Base-by-base conservation (phyloP, 2,888 invertebrate genomes). In the Timema cristinae region DNA sequence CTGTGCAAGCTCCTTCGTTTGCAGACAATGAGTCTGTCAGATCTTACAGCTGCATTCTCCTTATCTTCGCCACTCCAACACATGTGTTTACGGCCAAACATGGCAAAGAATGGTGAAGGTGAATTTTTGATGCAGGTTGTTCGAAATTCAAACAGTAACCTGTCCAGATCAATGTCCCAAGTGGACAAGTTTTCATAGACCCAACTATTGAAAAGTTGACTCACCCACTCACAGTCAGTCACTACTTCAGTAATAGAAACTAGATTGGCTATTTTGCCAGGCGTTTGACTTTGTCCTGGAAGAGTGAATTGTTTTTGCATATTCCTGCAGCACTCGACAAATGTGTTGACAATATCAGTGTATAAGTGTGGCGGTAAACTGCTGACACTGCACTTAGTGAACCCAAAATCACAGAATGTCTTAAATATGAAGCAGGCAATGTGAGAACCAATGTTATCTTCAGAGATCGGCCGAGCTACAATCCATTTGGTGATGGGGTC, bases 401-500 rank as follows among this genome's bases (percentile, higher is more conserved):
- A 77, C 32, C 78, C 78, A 70, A 77, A 76, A 50, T 72, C 74
- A 68, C 77, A 78, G 72, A 77, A 78, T 8, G 76, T 73, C 63
- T 76, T 75, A 72, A 76, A 77, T 15, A 78, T 73, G 70, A 78
- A 77, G 56, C 72, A 73, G 52, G 78, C 76, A 69, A 76, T 73
- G 8, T 72, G 73, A 9, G 69, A 61, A 52, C 75, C 72, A 50
- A 74, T 54, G 16, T 75, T 74, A 66, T 72, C 73, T 50, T 70
- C 71, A 1, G 74, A 68, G n/a, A 47, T 9, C 2, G 77, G 75
- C 13, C 73, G 75, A 2, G 77, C 77, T 50, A 75, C 66, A n/a
- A 78, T 72, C 77, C 77, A 78, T 59, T 74, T 71, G n/a, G 77
- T 77, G 50, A 75, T 73, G 16, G 77, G 76, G 72, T 78, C 78